Evolutionary conservation across 2,888 invertebrate species (phyloP), one percentile per base, ranked within the genome.

Genomic region (Seira sanloemensis): DNA sequence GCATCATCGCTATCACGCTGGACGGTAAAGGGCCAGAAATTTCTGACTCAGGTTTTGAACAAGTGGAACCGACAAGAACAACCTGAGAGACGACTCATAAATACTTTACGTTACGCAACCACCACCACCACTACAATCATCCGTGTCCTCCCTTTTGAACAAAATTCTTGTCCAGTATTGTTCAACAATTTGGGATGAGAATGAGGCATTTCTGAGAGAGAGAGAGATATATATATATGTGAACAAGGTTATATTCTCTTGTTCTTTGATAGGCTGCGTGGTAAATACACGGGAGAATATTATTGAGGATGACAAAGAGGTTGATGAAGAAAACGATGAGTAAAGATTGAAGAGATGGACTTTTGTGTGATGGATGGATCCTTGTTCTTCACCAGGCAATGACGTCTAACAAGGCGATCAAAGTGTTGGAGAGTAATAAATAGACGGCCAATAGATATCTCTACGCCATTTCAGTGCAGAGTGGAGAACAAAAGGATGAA

Each of bases 341-440:
- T 54, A 62, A 18, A 24, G 21, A n/a, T 65, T 79, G 73, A 25
- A 50, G 50, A 67, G 79, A 72, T 67, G 50, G 18, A 27, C 58
- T 54, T 69, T 26, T 46, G 23, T 37, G 37, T 37, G 67, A 73
- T 67, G 79, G 73, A 58, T 73, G 4, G 50, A 46, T 80, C 21
- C 68, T 37, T 37, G 37, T 37, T 37, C 37, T 7, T 12, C 37
- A 37, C 37, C 37, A 37, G 4, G 37, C 4, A 37, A 37, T 37
- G 37, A 37, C 68, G 27, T 25, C 73, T 82, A 82, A 82, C 82
- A 82, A 82, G 82, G 73, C 27, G 76, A 81, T 75, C 76, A 65
- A n/a, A 54, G 75, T 37, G 37, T 37, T 37, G 37, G n/a, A 37
- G 37, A 37, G 37, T 37, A 37, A 37, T 37, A 37, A 37, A 37